Percentiles rank a stretch among this genome's conserved stretches.
phyloP scores from a whole-genome alignment of 2,797 vertebrate genomes.

The Coregonus ussuriensis region DNA sequence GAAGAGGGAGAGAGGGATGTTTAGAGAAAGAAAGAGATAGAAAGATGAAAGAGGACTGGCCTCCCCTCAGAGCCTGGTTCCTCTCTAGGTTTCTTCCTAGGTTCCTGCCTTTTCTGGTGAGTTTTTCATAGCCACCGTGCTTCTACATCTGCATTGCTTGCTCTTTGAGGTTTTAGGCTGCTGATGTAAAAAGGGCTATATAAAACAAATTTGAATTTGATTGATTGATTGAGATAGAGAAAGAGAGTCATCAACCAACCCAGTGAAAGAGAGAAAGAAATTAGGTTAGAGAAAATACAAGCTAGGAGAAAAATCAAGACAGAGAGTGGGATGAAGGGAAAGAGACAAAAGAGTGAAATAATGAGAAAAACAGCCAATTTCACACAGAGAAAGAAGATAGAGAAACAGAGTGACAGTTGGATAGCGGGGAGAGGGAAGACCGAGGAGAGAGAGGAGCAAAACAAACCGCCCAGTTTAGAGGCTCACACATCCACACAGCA shows the following conservation, averaged over 20 bases:
- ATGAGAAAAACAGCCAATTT: neutral
- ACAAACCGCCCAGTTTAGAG: neutral
- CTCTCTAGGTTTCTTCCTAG: no score
- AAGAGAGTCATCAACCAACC: neutral
- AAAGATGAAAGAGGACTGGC: neutral
- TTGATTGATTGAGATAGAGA: no score
- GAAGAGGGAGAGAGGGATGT: neutral
- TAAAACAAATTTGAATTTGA: no score
- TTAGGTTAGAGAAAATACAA: neutral
- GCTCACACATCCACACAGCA: neutral
- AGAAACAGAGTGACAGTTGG: slow-evolving; percentile 30
- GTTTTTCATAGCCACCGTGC: no score
- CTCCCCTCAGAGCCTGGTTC: no score
- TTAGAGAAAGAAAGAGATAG: neutral
- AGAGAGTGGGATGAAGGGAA: neutral
- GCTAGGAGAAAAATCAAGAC: slow-evolving; percentile 16
- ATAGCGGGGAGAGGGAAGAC: slow-evolving; percentile 31
- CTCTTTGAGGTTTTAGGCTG: no score
- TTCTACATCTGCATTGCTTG: no score
- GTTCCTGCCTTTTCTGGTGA: no score
- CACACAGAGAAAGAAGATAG: slow-evolving; percentile 14
- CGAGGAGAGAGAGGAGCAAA: neutral
- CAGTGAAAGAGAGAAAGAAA: neutral
- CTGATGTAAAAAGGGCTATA: no score
- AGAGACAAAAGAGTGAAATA: neutral